Conservation (phyloP, 2,888 invertebrate genomes). For the Elmis aenea region DNA sequence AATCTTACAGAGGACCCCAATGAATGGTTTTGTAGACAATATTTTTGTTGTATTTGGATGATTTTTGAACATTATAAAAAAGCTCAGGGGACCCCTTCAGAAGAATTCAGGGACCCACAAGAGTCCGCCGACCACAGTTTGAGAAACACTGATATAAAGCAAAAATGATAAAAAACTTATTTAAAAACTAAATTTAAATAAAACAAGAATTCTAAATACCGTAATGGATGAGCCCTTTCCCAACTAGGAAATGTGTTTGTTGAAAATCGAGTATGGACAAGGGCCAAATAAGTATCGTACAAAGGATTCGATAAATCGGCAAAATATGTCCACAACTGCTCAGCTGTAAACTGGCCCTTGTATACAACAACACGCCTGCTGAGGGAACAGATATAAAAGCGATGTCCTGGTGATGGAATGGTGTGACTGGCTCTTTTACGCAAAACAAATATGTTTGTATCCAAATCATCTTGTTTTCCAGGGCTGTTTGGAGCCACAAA, state of each 20-base stretch:
- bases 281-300: conserved; percentile 90
- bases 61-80: too few species aligned
- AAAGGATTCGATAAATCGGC: conserved; percentile 65
- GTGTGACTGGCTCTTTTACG: conserved; percentile 90
- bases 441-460: conserved; percentile 63
- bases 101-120: too few species aligned
- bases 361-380: conserved; percentile 89
- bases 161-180: background rate
- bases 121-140: too few species aligned
- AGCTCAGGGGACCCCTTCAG: too few species aligned
- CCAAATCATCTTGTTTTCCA: conserved; percentile 36
- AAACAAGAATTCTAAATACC: conserved; percentile 60
- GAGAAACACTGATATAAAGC: too few species aligned
- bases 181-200: background rate
- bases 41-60: background rate
- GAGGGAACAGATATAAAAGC: conserved; percentile 96
- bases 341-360: conserved; percentile 95
- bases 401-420: conserved; percentile 75
- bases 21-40: too few species aligned
- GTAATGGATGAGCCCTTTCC: conserved; percentile 97
- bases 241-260: conserved; percentile 99
- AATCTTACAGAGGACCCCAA: too few species aligned
- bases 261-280: conserved; percentile 97
- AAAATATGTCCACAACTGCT: conserved; percentile 82
- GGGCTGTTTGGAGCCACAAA: conserved; percentile 36